Conservation (phyloP, 2,113 vertebrate species). For the Pangasianodon gigas region DNA sequence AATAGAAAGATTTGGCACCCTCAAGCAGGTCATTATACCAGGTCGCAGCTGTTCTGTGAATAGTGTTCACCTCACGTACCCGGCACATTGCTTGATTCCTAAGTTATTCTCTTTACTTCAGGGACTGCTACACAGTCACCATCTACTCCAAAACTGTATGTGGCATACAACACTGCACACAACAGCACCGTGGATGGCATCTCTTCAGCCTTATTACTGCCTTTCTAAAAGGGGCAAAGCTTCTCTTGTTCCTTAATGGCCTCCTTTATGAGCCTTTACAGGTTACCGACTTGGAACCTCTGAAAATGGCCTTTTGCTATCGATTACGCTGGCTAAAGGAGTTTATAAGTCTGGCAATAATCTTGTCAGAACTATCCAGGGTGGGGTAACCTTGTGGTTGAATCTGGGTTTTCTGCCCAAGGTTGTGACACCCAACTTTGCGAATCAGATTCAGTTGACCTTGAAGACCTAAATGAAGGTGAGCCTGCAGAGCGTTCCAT, state of each 20-base stretch:
- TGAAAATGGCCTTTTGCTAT: not conserved
- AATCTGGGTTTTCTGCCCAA: not conserved
- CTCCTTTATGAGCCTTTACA: not conserved
- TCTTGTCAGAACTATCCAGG: not conserved
- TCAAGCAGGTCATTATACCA: not conserved
- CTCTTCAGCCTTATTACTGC: not conserved
- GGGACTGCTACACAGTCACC: not conserved
- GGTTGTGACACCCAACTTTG: not conserved
- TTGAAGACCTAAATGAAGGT: not conserved
- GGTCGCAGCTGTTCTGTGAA: not conserved
- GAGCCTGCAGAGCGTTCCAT: not conserved
- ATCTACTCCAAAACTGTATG: not conserved
- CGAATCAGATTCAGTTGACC: not conserved
- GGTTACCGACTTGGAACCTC: not conserved
- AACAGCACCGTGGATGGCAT: not conserved
- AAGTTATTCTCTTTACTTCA: not conserved
- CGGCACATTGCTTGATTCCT: not conserved
- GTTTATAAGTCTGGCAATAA: not conserved
- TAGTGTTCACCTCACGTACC: not conserved
- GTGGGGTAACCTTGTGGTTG: not conserved
- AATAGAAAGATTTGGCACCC: not conserved
- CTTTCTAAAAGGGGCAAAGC: not conserved
- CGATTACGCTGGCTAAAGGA: not conserved
- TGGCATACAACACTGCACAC: not conserved
- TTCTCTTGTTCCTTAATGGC: not conserved